A percentile compares a stretch with the other conserved stretches of the same genome.
phyloP scores from a whole-genome alignment of 2,113 vertebrate genomes.

The Amia ocellicauda region DNA sequence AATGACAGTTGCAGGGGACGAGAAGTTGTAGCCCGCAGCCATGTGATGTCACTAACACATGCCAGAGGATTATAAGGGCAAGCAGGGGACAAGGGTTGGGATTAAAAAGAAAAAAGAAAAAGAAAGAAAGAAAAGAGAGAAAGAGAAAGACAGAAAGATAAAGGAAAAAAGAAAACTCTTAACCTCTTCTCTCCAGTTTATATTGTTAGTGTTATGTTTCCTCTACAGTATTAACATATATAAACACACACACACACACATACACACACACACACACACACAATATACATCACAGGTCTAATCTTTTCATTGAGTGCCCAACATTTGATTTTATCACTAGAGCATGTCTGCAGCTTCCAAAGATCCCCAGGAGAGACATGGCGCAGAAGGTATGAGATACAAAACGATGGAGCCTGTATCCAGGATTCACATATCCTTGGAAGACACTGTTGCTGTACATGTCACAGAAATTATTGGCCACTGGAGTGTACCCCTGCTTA shows the following conservation, averaged over 20 bases:
- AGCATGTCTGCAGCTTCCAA: too few species aligned
- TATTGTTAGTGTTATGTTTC: not conserved
- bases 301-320: too few species aligned
- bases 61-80: conserved; percentile 78
- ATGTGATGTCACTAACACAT: conserved; percentile 80
- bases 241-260: not conserved
- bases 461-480: too few species aligned
- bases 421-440: too few species aligned
- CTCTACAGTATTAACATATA: not conserved
- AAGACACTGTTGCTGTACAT: too few species aligned
- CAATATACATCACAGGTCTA: too few species aligned
- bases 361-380: too few species aligned
- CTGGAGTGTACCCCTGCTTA: too few species aligned
- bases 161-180: conserved; percentile 27
- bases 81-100: conserved; percentile 70
- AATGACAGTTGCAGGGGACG: conserved; percentile 78
- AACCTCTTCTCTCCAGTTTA: conserved; percentile 19
- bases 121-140: conserved; percentile 1
- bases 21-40: conserved; percentile 71
- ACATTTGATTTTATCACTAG: too few species aligned
- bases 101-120: conserved; percentile 54
- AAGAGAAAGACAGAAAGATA: not conserved
- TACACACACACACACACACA: conserved; percentile 7
- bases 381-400: too few species aligned
- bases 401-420: too few species aligned